Percentiles rank a stretch among this genome's conserved stretches.
phyloP scores from a whole-genome alignment of 2,113 vertebrate species.

The Carlito syrichta region DNA sequence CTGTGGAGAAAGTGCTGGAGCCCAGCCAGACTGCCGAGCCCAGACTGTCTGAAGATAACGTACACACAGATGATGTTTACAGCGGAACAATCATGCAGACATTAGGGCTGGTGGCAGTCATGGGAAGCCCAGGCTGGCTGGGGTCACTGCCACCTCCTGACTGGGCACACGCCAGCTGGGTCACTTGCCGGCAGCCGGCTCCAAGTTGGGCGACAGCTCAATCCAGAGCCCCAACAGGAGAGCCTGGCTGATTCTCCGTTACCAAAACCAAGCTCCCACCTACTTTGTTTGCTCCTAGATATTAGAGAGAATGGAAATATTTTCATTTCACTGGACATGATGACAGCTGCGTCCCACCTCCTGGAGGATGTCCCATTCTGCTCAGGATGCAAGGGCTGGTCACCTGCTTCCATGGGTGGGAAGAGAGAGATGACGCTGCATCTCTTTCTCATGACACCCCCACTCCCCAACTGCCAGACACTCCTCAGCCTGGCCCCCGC shows the following conservation, averaged over 20 bases:
- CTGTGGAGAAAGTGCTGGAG: neutral
- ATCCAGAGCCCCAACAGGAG: neutral
- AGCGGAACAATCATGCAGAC: neutral
- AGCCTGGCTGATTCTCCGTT: neutral
- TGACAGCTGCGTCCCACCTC: neutral
- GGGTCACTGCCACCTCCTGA: neutral
- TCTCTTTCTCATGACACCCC: neutral
- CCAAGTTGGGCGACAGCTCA: neutral
- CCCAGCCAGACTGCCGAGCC: neutral
- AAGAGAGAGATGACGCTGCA: neutral
- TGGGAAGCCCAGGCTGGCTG: neutral
- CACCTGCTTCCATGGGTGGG: neutral
- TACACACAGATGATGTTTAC: neutral
- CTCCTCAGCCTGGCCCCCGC: neutral
- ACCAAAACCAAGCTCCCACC: neutral
- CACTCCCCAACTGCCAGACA: neutral
- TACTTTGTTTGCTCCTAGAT: neutral
- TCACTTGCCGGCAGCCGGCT: neutral
- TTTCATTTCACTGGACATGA: neutral
- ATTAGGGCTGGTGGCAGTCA: fast-evolving
- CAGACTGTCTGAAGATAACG: neutral
- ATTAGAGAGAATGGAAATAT: neutral
- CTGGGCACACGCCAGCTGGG: neutral
- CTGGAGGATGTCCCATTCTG: neutral
- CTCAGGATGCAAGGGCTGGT: neutral